Base-by-base conservation (phyloP, 2,888 invertebrate genomes). In the Drosophila leonis region DNA sequence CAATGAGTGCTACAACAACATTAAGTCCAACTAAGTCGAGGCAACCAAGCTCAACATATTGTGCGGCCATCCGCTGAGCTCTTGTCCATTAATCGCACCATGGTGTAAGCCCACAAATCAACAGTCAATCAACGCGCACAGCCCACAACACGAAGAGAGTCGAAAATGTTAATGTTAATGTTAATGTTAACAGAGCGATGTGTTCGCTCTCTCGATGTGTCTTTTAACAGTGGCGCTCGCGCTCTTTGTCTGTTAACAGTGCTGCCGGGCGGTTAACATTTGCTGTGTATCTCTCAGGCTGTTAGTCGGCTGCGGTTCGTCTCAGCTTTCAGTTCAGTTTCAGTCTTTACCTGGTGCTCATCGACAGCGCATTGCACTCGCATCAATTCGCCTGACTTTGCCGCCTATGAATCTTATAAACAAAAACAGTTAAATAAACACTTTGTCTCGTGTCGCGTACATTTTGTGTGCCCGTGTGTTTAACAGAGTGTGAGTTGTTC, bases 381-480 rank as follows among this genome's bases (percentile, higher is more conserved):
- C 33, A 24, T 63, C 41, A 41, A 18, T 33, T 52, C 49, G 42
- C 51, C 51, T 48, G 41, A 55, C 39, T 42, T 64, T 66, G 67
- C 77, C 80, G 80, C 77, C 65, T 56, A 69, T 66, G 46, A 67
- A 49, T 46, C 69, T 85, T 56, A 78, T 88, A 80, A 83, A 88
- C 81, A 86, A 83, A 83, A 86, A 83, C 78, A 86, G 83, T 83
- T 83, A 72, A 67, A 63, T 41, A 84, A 83, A 83, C 76, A 76
- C 73, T 83, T 81, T 81, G 72, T 82, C 81, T 71, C 71, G 70
- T 70, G 78, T 68, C 73, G 73, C 77, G 72, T 75, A 35, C 46
- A 65, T 55, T 33, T 55, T 56, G 61, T 60, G 48, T 42, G 27
- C 44, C 41, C 48, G 46, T 37, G 54, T 67, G 20, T 62, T 59